phyloP scores from a whole-genome alignment of 2,888 invertebrate species.

The Embidobia sp. region DNA sequence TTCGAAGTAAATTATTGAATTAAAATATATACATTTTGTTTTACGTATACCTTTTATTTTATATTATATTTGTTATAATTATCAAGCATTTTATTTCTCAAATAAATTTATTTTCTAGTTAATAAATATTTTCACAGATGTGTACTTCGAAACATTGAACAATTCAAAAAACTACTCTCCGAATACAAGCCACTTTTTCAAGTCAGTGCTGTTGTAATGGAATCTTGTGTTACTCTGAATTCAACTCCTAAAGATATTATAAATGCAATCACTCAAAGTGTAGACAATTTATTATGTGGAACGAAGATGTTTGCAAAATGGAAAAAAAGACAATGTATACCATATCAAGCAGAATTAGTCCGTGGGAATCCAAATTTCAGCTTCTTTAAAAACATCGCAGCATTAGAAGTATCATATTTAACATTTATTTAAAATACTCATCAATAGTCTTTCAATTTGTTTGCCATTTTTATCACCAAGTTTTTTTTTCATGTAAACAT shows the following conservation, averaged over 20 bases:
- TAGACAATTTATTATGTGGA: slow-evolving; percentile 91
- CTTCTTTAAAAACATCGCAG: slow-evolving; percentile 89
- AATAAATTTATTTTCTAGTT: too few species aligned
- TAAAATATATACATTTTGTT: too few species aligned
- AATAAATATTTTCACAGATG: slow-evolving; percentile 67
- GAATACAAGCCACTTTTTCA: slow-evolving; percentile 87
- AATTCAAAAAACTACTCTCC: slow-evolving; percentile 85
- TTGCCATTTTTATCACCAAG: neutral
- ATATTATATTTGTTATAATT: too few species aligned
- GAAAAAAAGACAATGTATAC: slow-evolving; percentile 92
- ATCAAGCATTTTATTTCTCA: too few species aligned
- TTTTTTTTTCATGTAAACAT: neutral
- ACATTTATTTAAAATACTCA: neutral
- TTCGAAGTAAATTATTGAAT: too few species aligned
- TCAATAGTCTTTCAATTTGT: slow-evolving; percentile 84
- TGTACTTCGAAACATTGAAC: slow-evolving; percentile 85
- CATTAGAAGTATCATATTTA: slow-evolving; percentile 82
- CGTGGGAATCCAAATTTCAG: slow-evolving; percentile 86
- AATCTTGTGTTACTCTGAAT: slow-evolving; percentile 89
- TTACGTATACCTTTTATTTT: too few species aligned
- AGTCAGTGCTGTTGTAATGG: slow-evolving; percentile 88
- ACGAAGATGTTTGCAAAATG: slow-evolving; percentile 91
- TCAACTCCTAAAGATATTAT: slow-evolving; percentile 90
- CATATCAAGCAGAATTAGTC: slow-evolving; percentile 86
- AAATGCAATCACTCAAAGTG: slow-evolving; percentile 88